phyloP scores from a whole-genome alignment of 2,797 vertebrate genomes.

The Pseudotriccus pelzelni region DNA sequence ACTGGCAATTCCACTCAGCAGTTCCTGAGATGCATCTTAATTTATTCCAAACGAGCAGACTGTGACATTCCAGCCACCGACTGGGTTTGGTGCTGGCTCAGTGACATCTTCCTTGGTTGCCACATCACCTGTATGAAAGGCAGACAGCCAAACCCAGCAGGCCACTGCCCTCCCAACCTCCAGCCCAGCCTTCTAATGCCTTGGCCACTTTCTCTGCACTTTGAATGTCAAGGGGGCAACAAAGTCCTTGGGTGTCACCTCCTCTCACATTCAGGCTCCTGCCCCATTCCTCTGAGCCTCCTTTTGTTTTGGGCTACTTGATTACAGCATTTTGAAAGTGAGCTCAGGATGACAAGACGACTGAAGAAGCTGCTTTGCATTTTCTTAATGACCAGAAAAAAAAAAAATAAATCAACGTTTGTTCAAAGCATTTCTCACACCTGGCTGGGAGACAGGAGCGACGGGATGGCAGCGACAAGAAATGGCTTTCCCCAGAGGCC shows the following conservation, averaged over 20 bases:
- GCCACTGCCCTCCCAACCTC: background rate
- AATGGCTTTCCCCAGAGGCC: background rate
- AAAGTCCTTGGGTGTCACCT: background rate
- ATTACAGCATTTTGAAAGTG: background rate
- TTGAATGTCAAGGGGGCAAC: background rate
- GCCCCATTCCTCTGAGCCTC: background rate
- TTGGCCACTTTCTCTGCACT: background rate
- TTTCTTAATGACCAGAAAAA: background rate
- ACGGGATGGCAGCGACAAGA: background rate
- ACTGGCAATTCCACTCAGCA: background rate
- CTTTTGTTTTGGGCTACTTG: background rate
- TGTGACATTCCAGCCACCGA: background rate
- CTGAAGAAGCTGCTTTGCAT: slow-evolving; percentile 22
- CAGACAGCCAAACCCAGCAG: background rate
- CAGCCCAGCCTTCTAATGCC: background rate
- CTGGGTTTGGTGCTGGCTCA: background rate
- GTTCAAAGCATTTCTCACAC: background rate
- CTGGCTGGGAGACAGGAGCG: background rate
- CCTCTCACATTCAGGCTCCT: background rate
- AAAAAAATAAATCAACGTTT: background rate
- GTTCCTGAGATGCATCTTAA: background rate
- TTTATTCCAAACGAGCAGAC: background rate
- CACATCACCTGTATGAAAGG: background rate
- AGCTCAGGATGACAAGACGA: background rate
- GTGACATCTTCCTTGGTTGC: background rate